Percentiles rank a stretch among this genome's conserved stretches.
Conservation (phyloP, 2,797 vertebrate species). For the Margarornis squamiger region DNA sequence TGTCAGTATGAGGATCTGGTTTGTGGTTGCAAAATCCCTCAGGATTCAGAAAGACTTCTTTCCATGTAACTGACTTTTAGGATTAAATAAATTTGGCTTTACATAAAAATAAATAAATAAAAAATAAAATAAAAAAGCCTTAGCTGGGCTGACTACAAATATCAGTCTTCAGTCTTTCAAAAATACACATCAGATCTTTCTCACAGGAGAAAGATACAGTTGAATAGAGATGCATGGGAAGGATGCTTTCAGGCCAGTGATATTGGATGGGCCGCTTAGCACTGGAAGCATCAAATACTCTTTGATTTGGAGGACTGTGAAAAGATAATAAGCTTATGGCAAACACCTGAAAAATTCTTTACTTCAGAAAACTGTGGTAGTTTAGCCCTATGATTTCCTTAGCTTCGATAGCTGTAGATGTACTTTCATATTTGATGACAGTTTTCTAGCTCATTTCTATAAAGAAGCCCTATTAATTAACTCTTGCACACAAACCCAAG, state of each 20-base stretch:
- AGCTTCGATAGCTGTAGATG: background rate
- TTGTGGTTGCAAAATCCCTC: background rate
- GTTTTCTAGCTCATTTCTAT: background rate
- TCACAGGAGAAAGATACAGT: background rate
- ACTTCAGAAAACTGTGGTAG: background rate
- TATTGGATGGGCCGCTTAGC: slow-evolving; percentile 10
- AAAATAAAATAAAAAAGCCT: background rate
- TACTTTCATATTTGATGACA: background rate
- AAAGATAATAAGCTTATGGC: slow-evolving; percentile 34
- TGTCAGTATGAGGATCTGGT: background rate
- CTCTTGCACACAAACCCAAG: background rate
- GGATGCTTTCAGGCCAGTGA: slow-evolving; percentile 16
- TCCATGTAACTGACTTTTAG: background rate
- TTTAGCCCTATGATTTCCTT: slow-evolving; percentile 1
- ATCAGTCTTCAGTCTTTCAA: background rate
- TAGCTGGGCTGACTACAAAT: background rate
- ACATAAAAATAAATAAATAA: background rate
- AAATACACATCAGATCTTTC: background rate
- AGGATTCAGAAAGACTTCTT: background rate
- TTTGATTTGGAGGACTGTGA: slow-evolving; percentile 23
- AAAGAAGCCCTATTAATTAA: background rate
- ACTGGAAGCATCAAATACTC: slow-evolving; percentile 29
- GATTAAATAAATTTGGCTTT: background rate
- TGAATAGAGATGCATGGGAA: background rate
- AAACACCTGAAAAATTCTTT: slow-evolving; percentile 19